Conservation (phyloP, 2,113 vertebrate genomes). For the Lampris incognitus region DNA sequence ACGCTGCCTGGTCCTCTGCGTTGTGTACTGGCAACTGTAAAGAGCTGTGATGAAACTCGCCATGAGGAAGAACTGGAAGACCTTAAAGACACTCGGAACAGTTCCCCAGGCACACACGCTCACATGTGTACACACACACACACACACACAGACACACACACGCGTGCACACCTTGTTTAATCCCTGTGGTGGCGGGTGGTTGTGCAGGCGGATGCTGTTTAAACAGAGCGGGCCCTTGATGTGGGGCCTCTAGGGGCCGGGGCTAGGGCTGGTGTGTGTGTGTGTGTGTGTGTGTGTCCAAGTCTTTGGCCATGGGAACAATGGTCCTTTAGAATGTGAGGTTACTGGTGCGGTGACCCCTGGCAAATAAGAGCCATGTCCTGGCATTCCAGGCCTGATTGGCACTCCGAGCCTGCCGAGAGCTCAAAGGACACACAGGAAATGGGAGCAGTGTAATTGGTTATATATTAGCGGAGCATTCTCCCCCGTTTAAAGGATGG, state of each 20-base stretch:
- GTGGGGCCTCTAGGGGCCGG: slow-evolving; percentile 76
- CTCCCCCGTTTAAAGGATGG: slow-evolving; percentile 75
- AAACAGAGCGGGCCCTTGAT: slow-evolving; percentile 83
- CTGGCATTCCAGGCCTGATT: slow-evolving; percentile 86
- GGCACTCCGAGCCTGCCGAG: slow-evolving; percentile 83
- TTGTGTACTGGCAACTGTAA: slow-evolving; percentile 17
- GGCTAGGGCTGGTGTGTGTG: slow-evolving; percentile 30
- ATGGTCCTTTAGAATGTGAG: slow-evolving; percentile 85
- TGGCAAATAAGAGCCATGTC: slow-evolving; percentile 87
- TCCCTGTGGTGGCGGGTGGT: slow-evolving; percentile 81
- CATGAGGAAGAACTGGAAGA: not conserved
- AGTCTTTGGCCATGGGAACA: slow-evolving; percentile 84
- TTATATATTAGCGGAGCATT: slow-evolving; percentile 82
- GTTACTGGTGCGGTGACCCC: slow-evolving; percentile 84
- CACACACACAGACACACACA: slow-evolving; percentile 25
- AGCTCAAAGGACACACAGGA: slow-evolving; percentile 84
- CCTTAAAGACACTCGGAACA: slow-evolving; percentile 28
- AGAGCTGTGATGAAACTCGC: slow-evolving; percentile 22
- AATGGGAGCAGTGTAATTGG: slow-evolving; percentile 86
- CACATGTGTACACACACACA: slow-evolving; percentile 4
- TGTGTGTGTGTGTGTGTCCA: slow-evolving; percentile 57
- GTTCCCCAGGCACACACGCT: slow-evolving; percentile 18
- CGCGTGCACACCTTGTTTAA: slow-evolving; percentile 78
- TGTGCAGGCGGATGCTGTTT: slow-evolving; percentile 82
- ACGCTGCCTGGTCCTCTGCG: slow-evolving; percentile 31